Evolutionary conservation across 1,140 invertebrate genomes (phyloP), one percentile per base, ranked within the genome.

Genomic region (Tetramorium simillimum): DNA sequence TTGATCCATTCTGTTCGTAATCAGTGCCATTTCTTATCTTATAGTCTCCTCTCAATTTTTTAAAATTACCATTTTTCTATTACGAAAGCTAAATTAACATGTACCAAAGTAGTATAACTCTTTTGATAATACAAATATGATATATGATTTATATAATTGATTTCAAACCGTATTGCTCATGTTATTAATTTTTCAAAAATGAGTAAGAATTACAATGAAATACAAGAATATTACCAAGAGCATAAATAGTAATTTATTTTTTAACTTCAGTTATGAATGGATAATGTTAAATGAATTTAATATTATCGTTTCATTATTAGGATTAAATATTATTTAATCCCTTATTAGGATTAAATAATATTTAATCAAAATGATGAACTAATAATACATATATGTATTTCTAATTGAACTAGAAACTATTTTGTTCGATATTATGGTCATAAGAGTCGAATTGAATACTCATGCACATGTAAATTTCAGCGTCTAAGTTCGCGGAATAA

Each of bases 41-140:
- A 4, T 65, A 16, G 43, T 63, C 53, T 37, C 14, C 75, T 28
- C 18, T 86, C 9, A 21, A 58, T 60, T 81, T 56, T 70, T 58
- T 16, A 14, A 33, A n/a, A 58, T 43, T 60, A 12, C 14, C 10
- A 28, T 56, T 56, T 70, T 43, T 72, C 4, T 67, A 24, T 14
- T 65, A 46, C 33, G 10, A 63, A 78, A 46, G n/a, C 6, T 18
- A 43, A 77, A 62, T 77, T 37, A 73, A 53, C 14, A 53, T 37
- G 9, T 72, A 49, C 21, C 2, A 1, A 37, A 14, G 7, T 51
- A 18, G 1, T 56, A 12, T 33, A 33, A 72, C 9, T 56, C 3
- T 40, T 28, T 62, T 60, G 4, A 40, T 28, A 33, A 62, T 28
- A 43, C 43, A 40, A 43, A 56, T 33, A 37, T 49, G 0, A 43